Conservation (phyloP, 2,797 vertebrate genomes). For the Choloepus didactylus region DNA sequence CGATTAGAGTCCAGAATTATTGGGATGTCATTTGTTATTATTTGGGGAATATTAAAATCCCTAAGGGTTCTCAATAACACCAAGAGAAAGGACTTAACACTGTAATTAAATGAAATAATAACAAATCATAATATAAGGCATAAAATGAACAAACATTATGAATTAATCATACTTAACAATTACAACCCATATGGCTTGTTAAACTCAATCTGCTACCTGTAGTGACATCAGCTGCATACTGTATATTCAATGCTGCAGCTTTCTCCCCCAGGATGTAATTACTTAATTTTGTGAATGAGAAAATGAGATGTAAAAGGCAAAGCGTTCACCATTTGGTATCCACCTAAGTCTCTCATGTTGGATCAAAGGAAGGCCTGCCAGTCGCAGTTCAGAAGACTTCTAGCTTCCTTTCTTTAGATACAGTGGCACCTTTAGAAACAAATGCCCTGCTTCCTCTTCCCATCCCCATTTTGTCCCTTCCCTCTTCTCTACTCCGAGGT, state of each 20-base stretch:
- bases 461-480: not conserved
- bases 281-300: conserved; percentile 88
- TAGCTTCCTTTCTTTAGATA: conserved; percentile 36
- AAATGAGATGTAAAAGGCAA: conserved; percentile 85
- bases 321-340: conserved; percentile 72
- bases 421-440: not conserved
- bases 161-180: conserved; percentile 97
- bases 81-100: conserved; percentile 86
- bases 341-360: conserved; percentile 72
- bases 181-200: conserved; percentile 99
- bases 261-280: conserved; percentile 82
- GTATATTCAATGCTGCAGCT: conserved; percentile 62
- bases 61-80: conserved; percentile 92
- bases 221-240: conserved; percentile 86
- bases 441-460: not conserved
- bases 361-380: conserved; percentile 75
- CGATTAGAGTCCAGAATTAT: conserved; percentile 92
- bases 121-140: conserved; percentile 97
- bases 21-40: conserved; percentile 91
- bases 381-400: conserved; percentile 58
- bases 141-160: conserved; percentile 98
- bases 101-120: conserved; percentile 92
- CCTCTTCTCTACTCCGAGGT: not conserved
- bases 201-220: conserved; percentile 97
- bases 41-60: conserved; percentile 94